These are phyloP conservation scores for Boulengeromyrus knoepffleri DNA, from an alignment of 2,113 vertebrate species.

Conservation along the genomic window DNA sequence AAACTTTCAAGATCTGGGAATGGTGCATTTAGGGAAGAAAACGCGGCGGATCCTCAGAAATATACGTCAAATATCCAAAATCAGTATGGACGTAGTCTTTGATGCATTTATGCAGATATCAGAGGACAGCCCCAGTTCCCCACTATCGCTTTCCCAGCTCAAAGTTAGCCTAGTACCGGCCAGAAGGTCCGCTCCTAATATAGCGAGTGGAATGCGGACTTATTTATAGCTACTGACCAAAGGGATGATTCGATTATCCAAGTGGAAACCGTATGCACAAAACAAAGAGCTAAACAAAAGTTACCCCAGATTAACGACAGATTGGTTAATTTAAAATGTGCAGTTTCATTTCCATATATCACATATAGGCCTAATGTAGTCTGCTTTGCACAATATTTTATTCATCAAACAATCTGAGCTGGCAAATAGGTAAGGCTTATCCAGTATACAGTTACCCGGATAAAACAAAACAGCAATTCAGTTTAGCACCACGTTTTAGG, in stretches of 20 bases:
- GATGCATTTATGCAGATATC: background rate
- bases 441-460: background rate
- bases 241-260: conserved; percentile 21
- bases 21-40: background rate
- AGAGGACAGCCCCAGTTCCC: background rate
- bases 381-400: background rate
- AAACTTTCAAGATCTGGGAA: background rate
- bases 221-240: conserved; percentile 40
- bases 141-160: background rate
- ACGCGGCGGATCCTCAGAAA: background rate
- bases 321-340: background rate
- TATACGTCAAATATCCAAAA: background rate
- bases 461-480: background rate
- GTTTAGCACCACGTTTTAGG: background rate
- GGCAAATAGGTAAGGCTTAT: background rate
- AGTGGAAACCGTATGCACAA: background rate
- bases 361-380: background rate
- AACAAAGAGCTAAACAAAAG: background rate
- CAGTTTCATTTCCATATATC: background rate
- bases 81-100: background rate
- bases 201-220: conserved; percentile 29
- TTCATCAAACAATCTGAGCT: background rate
- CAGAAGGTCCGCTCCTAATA: conserved; percentile 34
- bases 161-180: background rate
- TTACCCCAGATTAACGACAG: background rate